phyloP scores from a whole-genome alignment of 2,113 vertebrate species.

The Hypanus sabinus region DNA sequence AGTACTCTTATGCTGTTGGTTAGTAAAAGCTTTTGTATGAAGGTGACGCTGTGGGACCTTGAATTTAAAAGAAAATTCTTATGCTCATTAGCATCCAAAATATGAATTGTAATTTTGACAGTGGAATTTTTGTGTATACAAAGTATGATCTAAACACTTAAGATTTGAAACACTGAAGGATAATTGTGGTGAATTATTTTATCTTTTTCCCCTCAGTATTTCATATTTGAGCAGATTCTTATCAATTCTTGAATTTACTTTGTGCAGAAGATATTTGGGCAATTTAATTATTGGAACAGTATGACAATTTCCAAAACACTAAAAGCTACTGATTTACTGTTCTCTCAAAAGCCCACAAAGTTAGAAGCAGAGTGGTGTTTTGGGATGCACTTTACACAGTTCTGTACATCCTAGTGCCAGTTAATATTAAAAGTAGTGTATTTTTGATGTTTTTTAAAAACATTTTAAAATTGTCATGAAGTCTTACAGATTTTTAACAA shows the following conservation, averaged over 20 bases:
- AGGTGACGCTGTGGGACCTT: slow-evolving; percentile 29
- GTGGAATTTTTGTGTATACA: not conserved
- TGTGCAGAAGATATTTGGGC: not conserved
- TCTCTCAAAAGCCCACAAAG: not conserved
- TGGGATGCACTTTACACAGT: slow-evolving; percentile 7
- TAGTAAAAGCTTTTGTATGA: slow-evolving; percentile 27
- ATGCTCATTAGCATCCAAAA: slow-evolving; percentile 27
- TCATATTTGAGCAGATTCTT: not conserved
- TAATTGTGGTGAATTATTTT: not conserved
- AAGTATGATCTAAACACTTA: not conserved
- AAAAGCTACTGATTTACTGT: slow-evolving; percentile 28
- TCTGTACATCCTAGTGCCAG: slow-evolving; percentile 30
- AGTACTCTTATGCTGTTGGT: slow-evolving; percentile 12
- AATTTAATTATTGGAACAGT: slow-evolving; percentile 4
- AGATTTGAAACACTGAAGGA: slow-evolving; percentile 1
- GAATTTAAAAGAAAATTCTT: slow-evolving; percentile 1
- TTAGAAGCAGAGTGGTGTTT: not conserved
- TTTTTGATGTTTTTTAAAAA: not conserved
- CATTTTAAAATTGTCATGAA: not conserved
- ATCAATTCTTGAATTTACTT: not conserved
- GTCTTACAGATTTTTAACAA: not conserved
- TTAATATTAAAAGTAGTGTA: slow-evolving; percentile 12
- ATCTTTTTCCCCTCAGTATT: not conserved
- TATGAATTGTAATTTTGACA: slow-evolving; percentile 13
- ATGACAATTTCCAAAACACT: not conserved